phyloP scores from a whole-genome alignment of 2,888 invertebrate species.

The Platerodrilus igneus region DNA sequence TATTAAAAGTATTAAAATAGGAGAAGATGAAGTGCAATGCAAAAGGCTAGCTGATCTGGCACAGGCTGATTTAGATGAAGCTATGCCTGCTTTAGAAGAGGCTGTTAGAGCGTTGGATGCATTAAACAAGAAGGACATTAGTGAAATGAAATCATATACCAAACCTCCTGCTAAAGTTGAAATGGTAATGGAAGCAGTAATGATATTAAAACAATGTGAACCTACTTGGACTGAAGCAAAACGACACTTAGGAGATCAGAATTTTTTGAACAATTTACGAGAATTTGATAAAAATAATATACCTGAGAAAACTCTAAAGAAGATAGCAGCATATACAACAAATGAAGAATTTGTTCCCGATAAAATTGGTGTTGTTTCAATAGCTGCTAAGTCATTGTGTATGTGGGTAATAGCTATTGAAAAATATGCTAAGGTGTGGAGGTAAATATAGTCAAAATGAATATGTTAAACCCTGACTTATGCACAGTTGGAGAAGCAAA shows the following conservation, averaged over 20 bases:
- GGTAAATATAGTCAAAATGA: no score
- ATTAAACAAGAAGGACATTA: slow-evolving; percentile 80
- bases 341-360: slow-evolving; percentile 84
- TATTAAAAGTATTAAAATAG: slow-evolving; percentile 67
- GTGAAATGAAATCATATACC: slow-evolving; percentile 86
- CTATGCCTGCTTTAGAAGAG: slow-evolving; percentile 82
- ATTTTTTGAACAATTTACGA: slow-evolving; percentile 71
- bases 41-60: slow-evolving; percentile 78
- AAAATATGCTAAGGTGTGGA: slow-evolving; percentile 83
- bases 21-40: slow-evolving; percentile 75
- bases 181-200: slow-evolving; percentile 86
- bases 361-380: slow-evolving; percentile 78
- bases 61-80: slow-evolving; percentile 75
- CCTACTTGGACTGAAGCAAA: slow-evolving; percentile 88
- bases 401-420: slow-evolving; percentile 91
- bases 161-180: slow-evolving; percentile 84
- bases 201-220: slow-evolving; percentile 71
- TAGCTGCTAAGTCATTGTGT: slow-evolving; percentile 82
- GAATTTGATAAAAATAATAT: slow-evolving; percentile 89
- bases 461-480: no score
- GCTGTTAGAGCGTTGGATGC: slow-evolving; percentile 75
- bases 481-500: no score
- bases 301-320: slow-evolving; percentile 73
- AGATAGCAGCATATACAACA: slow-evolving; percentile 71
- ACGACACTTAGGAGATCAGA: slow-evolving; percentile 75